Conservation (phyloP, 2,113 vertebrate genomes). For the Phyllostomus discolor region DNA sequence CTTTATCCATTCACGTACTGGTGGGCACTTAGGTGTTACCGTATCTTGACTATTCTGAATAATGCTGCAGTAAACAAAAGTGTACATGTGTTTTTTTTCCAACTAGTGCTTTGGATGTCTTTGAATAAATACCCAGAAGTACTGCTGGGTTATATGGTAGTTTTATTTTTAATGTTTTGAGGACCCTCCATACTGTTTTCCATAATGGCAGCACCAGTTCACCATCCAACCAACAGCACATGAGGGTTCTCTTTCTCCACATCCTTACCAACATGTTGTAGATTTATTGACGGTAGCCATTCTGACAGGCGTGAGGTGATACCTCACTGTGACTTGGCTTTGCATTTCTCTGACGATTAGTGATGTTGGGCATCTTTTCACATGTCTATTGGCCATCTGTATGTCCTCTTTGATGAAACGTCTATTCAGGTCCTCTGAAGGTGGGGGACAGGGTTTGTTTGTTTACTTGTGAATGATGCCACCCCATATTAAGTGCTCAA, state of each 20-base stretch:
- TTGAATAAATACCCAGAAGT: background rate
- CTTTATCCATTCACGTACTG: background rate
- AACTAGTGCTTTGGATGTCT: background rate
- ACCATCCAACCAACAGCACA: too few relatives aligned
- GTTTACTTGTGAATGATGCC: background rate
- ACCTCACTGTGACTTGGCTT: background rate
- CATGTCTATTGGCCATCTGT: background rate
- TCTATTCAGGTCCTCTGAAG: background rate
- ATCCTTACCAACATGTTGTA: background rate
- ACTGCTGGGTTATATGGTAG: background rate
- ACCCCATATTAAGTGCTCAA: background rate
- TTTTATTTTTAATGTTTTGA: background rate
- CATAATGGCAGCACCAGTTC: background rate
- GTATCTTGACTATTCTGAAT: background rate
- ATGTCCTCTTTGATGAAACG: background rate
- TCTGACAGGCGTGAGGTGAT: background rate
- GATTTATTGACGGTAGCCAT: background rate
- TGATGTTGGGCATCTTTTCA: background rate
- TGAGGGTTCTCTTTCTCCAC: background rate
- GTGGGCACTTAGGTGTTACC: background rate
- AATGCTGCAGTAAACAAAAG: background rate
- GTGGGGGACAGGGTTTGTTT: background rate
- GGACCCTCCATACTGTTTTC: background rate
- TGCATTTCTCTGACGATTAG: background rate
- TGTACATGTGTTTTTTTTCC: background rate